Conservation (phyloP, 2,113 vertebrate species). For the Podarcis muralis region DNA sequence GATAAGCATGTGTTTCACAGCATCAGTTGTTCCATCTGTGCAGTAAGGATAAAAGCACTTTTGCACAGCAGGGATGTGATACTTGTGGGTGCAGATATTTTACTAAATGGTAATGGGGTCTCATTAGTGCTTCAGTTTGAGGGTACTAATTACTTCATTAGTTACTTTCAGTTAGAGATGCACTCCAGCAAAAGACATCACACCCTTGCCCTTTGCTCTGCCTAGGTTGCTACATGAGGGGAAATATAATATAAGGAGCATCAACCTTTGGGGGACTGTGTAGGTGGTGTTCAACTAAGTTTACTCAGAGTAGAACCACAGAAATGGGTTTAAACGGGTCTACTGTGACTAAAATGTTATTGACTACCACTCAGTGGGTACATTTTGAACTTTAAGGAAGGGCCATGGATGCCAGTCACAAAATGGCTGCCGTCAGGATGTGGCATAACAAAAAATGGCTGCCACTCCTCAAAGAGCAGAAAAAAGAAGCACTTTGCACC, state of each 20-base stretch:
- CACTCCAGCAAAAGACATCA: not conserved
- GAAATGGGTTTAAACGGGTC: no score
- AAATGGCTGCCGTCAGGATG: no score
- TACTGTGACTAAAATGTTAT: no score
- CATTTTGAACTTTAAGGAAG: no score
- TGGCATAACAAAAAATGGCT: no score
- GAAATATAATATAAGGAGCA: not conserved
- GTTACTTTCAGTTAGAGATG: not conserved
- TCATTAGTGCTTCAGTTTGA: slow-evolving; percentile 2
- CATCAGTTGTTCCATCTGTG: slow-evolving; percentile 6
- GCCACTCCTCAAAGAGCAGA: no score
- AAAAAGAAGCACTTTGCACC: no score
- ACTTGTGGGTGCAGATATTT: not conserved
- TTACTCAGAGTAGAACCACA: no score
- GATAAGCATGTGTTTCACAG: not conserved
- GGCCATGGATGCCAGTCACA: no score
- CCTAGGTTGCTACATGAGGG: not conserved
- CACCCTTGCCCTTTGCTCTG: not conserved
- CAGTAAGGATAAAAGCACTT: not conserved
- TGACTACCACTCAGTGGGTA: no score
- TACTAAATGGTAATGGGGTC: not conserved
- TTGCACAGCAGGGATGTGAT: not conserved
- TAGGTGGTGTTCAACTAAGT: no score
- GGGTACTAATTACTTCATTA: not conserved
- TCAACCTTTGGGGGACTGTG: no score